These are phyloP conservation scores for Sternarchorhynchus goeldii DNA, from an alignment of 2,797 vertebrate species.

Conservation along the genomic window DNA sequence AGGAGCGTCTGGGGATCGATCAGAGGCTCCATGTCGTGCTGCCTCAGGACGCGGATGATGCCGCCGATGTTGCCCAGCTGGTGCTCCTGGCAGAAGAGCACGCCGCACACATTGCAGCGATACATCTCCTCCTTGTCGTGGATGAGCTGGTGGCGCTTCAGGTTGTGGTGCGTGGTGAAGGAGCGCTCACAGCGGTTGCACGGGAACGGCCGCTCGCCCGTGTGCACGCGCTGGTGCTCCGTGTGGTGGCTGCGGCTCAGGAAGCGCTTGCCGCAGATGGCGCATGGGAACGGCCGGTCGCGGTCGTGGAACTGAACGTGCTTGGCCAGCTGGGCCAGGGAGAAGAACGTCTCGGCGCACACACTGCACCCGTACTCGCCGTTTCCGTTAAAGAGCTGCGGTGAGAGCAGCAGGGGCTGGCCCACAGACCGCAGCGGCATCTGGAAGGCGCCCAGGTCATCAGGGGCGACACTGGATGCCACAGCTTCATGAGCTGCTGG, in stretches of 20 bases:
- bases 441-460: too few relatives aligned
- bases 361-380: conserved; percentile 52
- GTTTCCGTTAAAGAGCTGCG: background rate
- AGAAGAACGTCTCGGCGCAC: conserved; percentile 46
- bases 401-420: background rate
- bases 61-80: conserved; percentile 35
- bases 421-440: background rate
- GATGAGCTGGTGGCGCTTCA: conserved; percentile 72
- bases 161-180: conserved; percentile 61
- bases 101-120: conserved; percentile 65
- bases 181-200: conserved; percentile 71
- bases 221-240: conserved; percentile 41
- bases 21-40: background rate
- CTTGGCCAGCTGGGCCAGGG: conserved; percentile 48
- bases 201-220: conserved; percentile 47
- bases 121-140: conserved; percentile 70
- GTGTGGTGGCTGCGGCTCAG: conserved; percentile 46
- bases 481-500: background rate
- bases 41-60: conserved; percentile 23
- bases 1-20: background rate
- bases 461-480: background rate
- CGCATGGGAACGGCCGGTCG: conserved; percentile 19
- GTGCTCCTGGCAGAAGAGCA: conserved; percentile 70
- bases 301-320: conserved; percentile 58
- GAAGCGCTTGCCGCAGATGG: conserved; percentile 46